Evolutionary conservation across 2,113 vertebrate genomes (phyloP), one percentile per base, ranked within the genome.

Genomic region (Strix uralensis): DNA sequence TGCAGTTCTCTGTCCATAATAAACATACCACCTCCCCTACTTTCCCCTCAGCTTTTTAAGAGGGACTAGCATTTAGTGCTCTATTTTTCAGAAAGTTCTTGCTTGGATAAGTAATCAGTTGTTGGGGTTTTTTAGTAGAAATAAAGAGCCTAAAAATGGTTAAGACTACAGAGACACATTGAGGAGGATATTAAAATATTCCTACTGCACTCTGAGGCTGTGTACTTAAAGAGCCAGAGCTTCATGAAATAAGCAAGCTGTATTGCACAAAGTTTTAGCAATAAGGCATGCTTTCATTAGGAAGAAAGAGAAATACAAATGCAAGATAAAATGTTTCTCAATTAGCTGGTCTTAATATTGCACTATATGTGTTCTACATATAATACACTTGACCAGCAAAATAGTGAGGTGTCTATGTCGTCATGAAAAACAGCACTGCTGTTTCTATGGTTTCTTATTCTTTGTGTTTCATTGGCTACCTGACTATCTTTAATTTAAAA

Each of bases 401-500:
- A 89, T 81, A 81, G 26, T 46, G 42, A 59, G 12, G 29, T 65
- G 13, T 32, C 36, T 72, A 23, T 51, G 67, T 81, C 87, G 16
- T 55, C 63, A 46, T 81, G n/a, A 87, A 81, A 87, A 73, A 73
- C 11, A 81, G n/a, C 44, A 34, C 65, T 46, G 40, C 30, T 44
- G 8, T 85, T 94, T 57, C 44, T 88, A 71, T 88, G 19, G 96
- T 94, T 88, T 86, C 92, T 89, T 96, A 44, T 95, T 58, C 81
- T 59, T 77, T 85, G 29, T 86, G 7, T 85, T 95, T 95, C 72
- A 80, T 29, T 97, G 96, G 90, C 94, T 96, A 93, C 15, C 81
- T 95, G 86, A 78, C 87, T 97, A 73, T 96, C 86, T 97, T 97
- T 97, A 96, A 97, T 96, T 96, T 98, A 70, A 67, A 95, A 81